phyloP scores from a whole-genome alignment of 2,888 invertebrate genomes.

The Hypomecis punctinalis region DNA sequence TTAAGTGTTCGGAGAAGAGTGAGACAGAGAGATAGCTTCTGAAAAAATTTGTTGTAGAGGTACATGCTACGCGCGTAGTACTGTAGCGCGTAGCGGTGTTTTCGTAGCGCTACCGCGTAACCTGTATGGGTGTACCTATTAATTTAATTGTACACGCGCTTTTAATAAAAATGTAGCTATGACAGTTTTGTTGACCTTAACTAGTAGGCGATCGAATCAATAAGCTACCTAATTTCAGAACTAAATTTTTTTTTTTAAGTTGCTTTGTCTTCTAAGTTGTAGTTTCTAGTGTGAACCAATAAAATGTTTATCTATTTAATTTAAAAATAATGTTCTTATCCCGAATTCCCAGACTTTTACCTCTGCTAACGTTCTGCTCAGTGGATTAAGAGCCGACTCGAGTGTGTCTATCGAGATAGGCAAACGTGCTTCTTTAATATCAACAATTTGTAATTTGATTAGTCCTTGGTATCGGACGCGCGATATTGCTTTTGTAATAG shows the following conservation, averaged over 20 bases:
- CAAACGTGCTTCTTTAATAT: constrained; percentile 53
- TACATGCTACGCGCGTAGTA: neutral
- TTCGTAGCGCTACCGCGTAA: constrained; percentile 1
- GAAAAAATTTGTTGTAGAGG: neutral
- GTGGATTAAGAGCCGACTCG: constrained; percentile 52
- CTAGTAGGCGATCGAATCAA: too few relatives aligned
- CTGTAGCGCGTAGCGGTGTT: neutral
- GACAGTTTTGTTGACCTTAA: too few relatives aligned
- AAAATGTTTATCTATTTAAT: too few relatives aligned
- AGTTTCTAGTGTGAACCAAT: too few relatives aligned
- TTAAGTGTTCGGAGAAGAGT: constrained; percentile 58
- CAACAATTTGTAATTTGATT: constrained; percentile 58
- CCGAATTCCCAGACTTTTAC: neutral
- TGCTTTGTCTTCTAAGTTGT: too few relatives aligned
- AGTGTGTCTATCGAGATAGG: constrained; percentile 63
- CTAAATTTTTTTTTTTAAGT: too few relatives aligned
- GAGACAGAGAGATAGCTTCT: neutral
- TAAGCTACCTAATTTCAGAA: too few relatives aligned
- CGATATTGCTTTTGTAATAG: constrained; percentile 13
- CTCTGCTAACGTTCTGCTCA: constrained; percentile 3
- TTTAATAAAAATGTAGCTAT: too few relatives aligned
- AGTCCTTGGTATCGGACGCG: constrained; percentile 42
- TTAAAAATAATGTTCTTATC: too few relatives aligned
- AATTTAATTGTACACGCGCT: too few relatives aligned
- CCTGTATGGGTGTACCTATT: neutral